These are phyloP conservation scores for Plecotus auritus DNA, from an alignment of 2,113 vertebrate genomes.

Conservation along the genomic window DNA sequence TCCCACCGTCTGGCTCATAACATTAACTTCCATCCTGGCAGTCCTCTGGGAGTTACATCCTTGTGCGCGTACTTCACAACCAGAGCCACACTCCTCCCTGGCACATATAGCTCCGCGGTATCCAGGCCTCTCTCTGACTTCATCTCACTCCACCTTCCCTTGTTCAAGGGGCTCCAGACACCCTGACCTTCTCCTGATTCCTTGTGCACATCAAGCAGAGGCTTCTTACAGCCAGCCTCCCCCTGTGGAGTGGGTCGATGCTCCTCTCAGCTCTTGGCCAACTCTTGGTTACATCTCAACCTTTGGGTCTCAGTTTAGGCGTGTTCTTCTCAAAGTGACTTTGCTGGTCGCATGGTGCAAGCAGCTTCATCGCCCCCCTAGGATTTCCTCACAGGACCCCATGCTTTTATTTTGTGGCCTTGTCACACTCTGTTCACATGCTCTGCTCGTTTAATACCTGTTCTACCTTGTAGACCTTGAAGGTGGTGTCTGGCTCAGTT, in stretches of 20 bases:
- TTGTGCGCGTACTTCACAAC: not conserved
- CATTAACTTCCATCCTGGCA: not conserved
- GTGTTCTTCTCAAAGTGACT: not conserved
- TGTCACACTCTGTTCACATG: not conserved
- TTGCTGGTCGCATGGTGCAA: not conserved
- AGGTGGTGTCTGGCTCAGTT: not conserved
- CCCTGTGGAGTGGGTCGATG: not conserved
- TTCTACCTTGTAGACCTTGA: fast-evolving
- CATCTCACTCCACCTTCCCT: not conserved
- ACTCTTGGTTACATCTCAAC: not conserved
- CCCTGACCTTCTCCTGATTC: not conserved
- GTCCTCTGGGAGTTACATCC: not conserved
- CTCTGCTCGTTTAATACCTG: not conserved
- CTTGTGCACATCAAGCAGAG: not conserved
- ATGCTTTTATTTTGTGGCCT: not conserved
- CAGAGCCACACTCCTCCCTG: not conserved
- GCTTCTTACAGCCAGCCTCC: not conserved
- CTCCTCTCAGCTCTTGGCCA: not conserved
- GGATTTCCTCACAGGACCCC: fast-evolving
- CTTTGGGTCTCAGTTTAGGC: not conserved
- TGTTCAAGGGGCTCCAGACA: not conserved
- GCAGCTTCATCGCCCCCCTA: too few relatives aligned
- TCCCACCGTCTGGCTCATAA: not conserved
- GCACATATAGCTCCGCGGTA: not conserved
- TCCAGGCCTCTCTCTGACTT: not conserved